Conservation (phyloP, 1,140 invertebrate species). For the Atta cephalotes region DNA sequence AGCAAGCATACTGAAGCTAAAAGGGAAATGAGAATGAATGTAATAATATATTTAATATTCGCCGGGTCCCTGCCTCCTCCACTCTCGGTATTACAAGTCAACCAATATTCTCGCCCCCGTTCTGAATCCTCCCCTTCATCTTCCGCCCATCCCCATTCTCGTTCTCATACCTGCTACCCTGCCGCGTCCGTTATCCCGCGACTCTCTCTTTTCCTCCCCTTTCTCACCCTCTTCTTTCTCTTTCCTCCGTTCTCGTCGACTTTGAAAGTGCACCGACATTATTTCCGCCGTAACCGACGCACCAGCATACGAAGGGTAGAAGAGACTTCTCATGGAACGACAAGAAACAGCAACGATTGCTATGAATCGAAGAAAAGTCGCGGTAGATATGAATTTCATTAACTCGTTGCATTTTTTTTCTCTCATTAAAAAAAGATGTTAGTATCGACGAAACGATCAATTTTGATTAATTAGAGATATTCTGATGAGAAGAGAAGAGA, state of each 20-base stretch:
- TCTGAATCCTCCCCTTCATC: conserved; percentile 71
- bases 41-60: conserved; percentile 87
- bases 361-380: conserved; percentile 34
- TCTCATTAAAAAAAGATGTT: background rate
- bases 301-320: conserved; percentile 30
- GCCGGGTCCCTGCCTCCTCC: conserved; percentile 80
- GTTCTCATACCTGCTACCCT: conserved; percentile 51
- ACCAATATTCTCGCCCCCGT: conserved; percentile 85
- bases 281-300: conserved; percentile 80
- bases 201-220: conserved; percentile 59
- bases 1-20: conserved; percentile 77
- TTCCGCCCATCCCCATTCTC: conserved; percentile 51
- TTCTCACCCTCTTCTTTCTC: conserved; percentile 12
- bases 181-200: conserved; percentile 53
- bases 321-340: conserved; percentile 26
- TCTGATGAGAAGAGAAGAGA: no score
- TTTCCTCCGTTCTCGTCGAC: conserved; percentile 47
- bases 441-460: background rate
- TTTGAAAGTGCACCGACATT: conserved; percentile 81
- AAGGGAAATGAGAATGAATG: conserved; percentile 86
- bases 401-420: conserved; percentile 1
- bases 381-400: conserved; percentile 39
- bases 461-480: conserved; percentile 30
- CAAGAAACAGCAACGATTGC: conserved; percentile 56
- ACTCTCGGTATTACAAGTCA: conserved; percentile 85